These are phyloP conservation scores for Apus apus DNA, from an alignment of 2,113 vertebrate species.

Conservation along the genomic window DNA sequence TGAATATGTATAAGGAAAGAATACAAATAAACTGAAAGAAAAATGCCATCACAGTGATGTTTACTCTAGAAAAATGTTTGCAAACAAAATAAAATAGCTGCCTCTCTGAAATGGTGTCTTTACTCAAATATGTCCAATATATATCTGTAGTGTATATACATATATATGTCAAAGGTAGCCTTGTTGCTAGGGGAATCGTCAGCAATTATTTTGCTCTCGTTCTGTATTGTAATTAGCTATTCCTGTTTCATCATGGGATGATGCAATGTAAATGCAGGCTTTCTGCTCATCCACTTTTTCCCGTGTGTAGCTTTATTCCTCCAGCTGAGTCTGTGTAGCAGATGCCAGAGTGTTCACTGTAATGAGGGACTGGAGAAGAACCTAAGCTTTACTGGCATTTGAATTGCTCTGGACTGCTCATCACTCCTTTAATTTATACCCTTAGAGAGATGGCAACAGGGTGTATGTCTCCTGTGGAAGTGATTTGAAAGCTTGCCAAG, in stretches of 20 bases:
- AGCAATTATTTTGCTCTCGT: conserved; percentile 42
- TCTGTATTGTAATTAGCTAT: conserved; percentile 62
- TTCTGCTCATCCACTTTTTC: conserved; percentile 68
- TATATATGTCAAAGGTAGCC: conserved; percentile 12
- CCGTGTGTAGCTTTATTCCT: conserved; percentile 70
- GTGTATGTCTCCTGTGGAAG: conserved; percentile 75
- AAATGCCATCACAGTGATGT: conserved; percentile 56
- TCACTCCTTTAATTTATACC: conserved; percentile 78
- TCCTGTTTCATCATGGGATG: conserved; percentile 69
- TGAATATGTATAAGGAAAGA: conserved; percentile 64
- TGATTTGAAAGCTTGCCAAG: conserved; percentile 79
- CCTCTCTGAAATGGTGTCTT: conserved; percentile 45
- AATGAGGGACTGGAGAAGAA: conserved; percentile 71
- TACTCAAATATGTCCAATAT: neutral
- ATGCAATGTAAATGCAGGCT: conserved; percentile 69
- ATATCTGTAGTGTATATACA: neutral
- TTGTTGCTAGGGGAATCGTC: conserved; percentile 51
- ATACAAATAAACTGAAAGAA: conserved; percentile 69
- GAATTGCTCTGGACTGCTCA: conserved; percentile 77
- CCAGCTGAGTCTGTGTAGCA: conserved; percentile 60
- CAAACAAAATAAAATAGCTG: conserved; percentile 70
- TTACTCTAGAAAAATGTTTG: conserved; percentile 57
- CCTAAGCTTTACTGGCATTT: conserved; percentile 73
- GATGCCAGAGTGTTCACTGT: conserved; percentile 70
- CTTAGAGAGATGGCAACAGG: conserved; percentile 76